Conservation (phyloP, 2,113 vertebrate genomes). For the Naja naja region DNA sequence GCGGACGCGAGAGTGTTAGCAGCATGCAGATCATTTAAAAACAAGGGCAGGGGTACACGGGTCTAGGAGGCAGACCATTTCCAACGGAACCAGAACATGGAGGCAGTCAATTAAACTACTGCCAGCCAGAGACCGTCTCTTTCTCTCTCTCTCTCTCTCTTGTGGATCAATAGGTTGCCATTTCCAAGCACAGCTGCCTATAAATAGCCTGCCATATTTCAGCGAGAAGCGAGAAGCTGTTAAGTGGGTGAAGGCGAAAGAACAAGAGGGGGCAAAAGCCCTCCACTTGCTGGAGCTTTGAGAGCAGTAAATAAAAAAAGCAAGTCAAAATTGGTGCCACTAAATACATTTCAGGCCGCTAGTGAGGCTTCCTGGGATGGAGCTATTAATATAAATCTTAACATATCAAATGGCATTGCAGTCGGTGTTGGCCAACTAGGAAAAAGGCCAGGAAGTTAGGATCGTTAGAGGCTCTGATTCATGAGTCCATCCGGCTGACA, state of each 20-base stretch:
- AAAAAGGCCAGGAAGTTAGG: background rate
- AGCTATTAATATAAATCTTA: background rate
- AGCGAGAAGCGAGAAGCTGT: background rate
- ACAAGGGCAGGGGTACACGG: background rate
- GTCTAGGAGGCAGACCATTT: background rate
- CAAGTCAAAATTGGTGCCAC: conserved; percentile 1
- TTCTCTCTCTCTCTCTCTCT: background rate
- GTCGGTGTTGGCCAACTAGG: background rate
- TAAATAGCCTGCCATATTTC: background rate
- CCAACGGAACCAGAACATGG: background rate
- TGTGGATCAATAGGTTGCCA: background rate
- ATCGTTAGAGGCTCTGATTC: conserved; percentile 24
- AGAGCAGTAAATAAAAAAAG: conserved; percentile 2
- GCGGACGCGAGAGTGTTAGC: background rate
- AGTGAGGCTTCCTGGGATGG: background rate
- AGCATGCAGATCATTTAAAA: background rate
- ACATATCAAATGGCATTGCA: conserved; percentile 1
- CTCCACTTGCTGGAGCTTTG: background rate
- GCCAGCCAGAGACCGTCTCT: background rate
- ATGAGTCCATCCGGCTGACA: conserved; percentile 14
- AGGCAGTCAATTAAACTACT: background rate
- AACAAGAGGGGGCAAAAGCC: background rate
- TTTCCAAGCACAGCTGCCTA: background rate
- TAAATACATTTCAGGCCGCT: background rate
- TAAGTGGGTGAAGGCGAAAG: conserved; percentile 6